These are phyloP conservation scores for Atrichornis clamosus DNA, from an alignment of 2,113 vertebrate genomes.

Conservation along the genomic window DNA sequence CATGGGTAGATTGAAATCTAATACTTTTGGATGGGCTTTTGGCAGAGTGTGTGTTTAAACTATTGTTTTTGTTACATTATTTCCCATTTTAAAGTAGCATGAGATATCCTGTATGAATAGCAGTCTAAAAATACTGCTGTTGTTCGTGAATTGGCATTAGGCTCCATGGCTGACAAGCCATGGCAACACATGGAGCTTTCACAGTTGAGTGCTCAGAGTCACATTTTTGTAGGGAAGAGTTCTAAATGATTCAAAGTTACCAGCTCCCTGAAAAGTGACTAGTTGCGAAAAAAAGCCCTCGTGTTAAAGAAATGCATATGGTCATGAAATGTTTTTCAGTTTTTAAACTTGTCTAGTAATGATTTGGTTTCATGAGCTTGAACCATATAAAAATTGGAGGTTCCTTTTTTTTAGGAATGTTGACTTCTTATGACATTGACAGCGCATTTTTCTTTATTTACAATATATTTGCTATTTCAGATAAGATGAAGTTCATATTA, in stretches of 20 bases:
- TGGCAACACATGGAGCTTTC: constrained; percentile 1
- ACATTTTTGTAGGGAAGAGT: neutral
- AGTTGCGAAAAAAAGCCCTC: neutral
- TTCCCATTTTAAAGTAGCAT: neutral
- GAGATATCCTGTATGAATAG: neutral
- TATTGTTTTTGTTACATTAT: neutral
- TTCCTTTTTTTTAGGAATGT: neutral
- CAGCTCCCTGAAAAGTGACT: constrained; percentile 5
- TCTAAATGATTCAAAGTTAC: neutral
- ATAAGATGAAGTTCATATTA: neutral
- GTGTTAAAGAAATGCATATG: neutral
- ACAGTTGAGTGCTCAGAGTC: neutral
- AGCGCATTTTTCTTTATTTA: neutral
- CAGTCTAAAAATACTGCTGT: neutral
- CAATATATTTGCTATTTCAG: neutral
- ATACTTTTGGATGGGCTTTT: neutral
- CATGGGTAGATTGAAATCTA: constrained; percentile 38
- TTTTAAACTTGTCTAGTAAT: neutral
- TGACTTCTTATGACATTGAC: neutral
- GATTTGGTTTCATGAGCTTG: neutral
- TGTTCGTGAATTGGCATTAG: constrained; percentile 13
- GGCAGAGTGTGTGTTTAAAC: neutral
- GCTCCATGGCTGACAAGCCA: constrained; percentile 24
- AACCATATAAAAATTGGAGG: neutral
- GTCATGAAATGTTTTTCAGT: neutral